phyloP scores from a whole-genome alignment of 2,113 vertebrate species.

The Anhinga rufa region DNA sequence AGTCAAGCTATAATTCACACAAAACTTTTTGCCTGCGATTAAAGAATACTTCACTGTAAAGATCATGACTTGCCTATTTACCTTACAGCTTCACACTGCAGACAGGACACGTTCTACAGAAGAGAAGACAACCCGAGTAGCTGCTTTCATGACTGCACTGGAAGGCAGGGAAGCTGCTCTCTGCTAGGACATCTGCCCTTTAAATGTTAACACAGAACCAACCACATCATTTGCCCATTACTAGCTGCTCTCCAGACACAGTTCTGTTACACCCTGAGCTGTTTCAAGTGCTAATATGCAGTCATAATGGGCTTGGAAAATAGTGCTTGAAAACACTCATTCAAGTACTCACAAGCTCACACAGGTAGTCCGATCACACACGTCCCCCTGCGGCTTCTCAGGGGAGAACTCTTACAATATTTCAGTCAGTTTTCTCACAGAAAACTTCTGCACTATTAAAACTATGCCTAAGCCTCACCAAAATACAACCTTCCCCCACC shows the following conservation, averaged over 20 bases:
- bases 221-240: not conserved
- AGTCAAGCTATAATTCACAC: not conserved
- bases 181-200: not conserved
- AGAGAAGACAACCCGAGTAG: not conserved
- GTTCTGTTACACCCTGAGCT: not conserved
- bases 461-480: not conserved
- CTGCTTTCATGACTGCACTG: not conserved
- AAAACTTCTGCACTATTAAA: not conserved
- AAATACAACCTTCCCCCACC: not conserved
- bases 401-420: not conserved
- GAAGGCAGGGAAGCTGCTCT: not conserved
- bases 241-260: not conserved
- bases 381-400: not conserved
- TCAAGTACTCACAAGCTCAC: not conserved
- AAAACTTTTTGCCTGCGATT: not conserved
- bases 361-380: not conserved
- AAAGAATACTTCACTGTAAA: not conserved
- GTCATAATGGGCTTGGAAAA: not conserved
- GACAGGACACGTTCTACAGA: not conserved
- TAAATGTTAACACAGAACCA: not conserved
- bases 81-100: not conserved
- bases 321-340: not conserved
- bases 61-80: not conserved
- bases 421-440: not conserved
- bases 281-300: not conserved